These are phyloP conservation scores for Nycticebus coucang DNA, from an alignment of 2,113 vertebrate species.

Conservation along the genomic window DNA sequence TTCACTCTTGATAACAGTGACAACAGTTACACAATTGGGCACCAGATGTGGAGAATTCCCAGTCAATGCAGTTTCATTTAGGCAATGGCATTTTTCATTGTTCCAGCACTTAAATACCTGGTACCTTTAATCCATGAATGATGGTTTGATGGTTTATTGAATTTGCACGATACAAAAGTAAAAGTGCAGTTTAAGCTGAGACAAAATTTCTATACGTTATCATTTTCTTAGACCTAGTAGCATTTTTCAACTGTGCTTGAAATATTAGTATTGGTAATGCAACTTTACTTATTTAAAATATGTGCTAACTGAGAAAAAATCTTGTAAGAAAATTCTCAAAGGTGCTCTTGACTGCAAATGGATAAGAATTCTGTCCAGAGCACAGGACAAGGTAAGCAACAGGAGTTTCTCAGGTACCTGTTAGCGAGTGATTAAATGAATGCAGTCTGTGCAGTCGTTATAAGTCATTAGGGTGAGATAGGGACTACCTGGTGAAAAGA, in stretches of 20 bases:
- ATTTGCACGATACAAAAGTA: conserved; percentile 12
- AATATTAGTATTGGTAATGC: not conserved
- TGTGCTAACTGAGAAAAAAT: not conserved
- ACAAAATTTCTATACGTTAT: not conserved
- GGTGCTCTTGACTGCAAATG: not conserved
- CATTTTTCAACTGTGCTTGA: conserved; percentile 27
- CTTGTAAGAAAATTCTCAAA: not conserved
- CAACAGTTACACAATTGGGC: not conserved
- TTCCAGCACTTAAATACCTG: not conserved
- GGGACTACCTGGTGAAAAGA: not conserved
- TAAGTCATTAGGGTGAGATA: not conserved
- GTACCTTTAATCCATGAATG: not conserved
- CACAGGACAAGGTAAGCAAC: not conserved
- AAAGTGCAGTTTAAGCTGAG: not conserved
- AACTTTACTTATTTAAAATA: conserved; percentile 35
- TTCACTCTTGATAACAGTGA: not conserved
- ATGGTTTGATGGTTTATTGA: conserved; percentile 17
- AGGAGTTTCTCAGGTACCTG: not conserved
- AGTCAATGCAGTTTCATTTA: not conserved
- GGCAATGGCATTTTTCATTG: conserved; percentile 9
- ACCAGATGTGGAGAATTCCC: not conserved
- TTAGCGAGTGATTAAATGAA: not conserved
- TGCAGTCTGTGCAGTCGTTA: not conserved
- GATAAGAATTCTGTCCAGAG: not conserved
- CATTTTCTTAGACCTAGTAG: not conserved